Conservation (phyloP, 2,888 invertebrate genomes). For the Piscicola geometra region DNA sequence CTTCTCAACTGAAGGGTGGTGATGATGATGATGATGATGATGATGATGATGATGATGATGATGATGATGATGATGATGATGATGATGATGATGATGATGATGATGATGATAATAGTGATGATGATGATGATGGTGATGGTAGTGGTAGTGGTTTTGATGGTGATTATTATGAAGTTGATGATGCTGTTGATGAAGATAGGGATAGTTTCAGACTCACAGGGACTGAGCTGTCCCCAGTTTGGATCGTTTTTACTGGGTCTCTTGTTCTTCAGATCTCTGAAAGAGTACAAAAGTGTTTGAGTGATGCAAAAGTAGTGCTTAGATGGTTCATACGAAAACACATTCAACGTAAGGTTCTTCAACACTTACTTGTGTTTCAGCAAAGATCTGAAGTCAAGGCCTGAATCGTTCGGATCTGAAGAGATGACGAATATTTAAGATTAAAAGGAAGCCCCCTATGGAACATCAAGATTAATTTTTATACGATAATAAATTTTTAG, state of each 20-base stretch:
- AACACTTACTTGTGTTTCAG: slow-evolving; percentile 70
- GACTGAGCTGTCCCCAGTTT: slow-evolving; percentile 85
- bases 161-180: slow-evolving; percentile 32
- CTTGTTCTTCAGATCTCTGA: slow-evolving; percentile 50
- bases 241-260: slow-evolving; percentile 76
- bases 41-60: too few relatives aligned
- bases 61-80: background rate
- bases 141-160: background rate
- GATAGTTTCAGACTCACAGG: slow-evolving; percentile 46
- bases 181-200: background rate
- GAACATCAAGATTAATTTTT: too few relatives aligned
- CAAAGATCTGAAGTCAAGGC: slow-evolving; percentile 98
- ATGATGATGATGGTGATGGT: background rate
- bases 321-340: background rate
- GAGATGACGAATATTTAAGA: background rate
- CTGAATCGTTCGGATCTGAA: slow-evolving; percentile 72
- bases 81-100: slow-evolving; percentile 31
- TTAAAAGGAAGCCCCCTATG: too few relatives aligned
- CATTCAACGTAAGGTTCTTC: background rate
- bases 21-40: background rate
- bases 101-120: slow-evolving; percentile 11
- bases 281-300: background rate
- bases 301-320: background rate
- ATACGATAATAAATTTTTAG: too few relatives aligned
- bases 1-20: slow-evolving; percentile 36